Evolutionary conservation across 2,888 invertebrate genomes (phyloP).

Genomic region (Ochropleura plecta): DNA sequence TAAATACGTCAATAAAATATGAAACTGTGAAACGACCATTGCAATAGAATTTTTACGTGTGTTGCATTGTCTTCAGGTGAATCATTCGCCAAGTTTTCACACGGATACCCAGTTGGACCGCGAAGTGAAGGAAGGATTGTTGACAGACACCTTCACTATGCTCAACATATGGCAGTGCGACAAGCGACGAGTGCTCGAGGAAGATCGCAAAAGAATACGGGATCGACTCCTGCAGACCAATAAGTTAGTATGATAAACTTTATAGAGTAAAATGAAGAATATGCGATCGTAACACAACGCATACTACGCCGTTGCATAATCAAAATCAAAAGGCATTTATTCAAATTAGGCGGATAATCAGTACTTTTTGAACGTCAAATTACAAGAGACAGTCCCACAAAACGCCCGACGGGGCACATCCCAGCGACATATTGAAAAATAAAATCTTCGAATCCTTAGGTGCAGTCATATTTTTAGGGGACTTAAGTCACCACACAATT

Average conservation of each 20-base stretch:
- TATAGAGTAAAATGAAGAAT: not conserved
- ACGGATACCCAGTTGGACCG: slow-evolving; percentile 96
- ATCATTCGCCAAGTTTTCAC: slow-evolving; percentile 98
- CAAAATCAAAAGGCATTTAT: too few relatives aligned
- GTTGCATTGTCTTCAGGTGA: slow-evolving; percentile 90
- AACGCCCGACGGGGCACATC: too few relatives aligned
- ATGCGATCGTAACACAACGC: not conserved
- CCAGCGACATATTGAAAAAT: too few relatives aligned
- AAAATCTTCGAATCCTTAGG: too few relatives aligned
- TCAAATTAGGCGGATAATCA: too few relatives aligned
- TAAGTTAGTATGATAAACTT: slow-evolving; percentile 73
- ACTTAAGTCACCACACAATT: too few relatives aligned
- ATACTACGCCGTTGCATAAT: not conserved
- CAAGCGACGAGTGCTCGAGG: slow-evolving; percentile 93
- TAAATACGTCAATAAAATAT: slow-evolving; percentile 3
- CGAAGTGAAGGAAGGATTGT: slow-evolving; percentile 95
- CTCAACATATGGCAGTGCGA: slow-evolving; percentile 94
- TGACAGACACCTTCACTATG: slow-evolving; percentile 94
- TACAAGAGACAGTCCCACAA: too few relatives aligned
- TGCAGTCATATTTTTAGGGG: too few relatives aligned
- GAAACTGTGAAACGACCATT: not conserved
- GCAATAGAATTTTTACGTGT: not conserved
- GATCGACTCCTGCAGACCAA: slow-evolving; percentile 92
- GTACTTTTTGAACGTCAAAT: too few relatives aligned
- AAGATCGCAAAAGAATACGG: slow-evolving; percentile 93